These are phyloP conservation scores for Seriola quinqueradiata DNA, from an alignment of 2,113 vertebrate species.

Conservation along the genomic window DNA sequence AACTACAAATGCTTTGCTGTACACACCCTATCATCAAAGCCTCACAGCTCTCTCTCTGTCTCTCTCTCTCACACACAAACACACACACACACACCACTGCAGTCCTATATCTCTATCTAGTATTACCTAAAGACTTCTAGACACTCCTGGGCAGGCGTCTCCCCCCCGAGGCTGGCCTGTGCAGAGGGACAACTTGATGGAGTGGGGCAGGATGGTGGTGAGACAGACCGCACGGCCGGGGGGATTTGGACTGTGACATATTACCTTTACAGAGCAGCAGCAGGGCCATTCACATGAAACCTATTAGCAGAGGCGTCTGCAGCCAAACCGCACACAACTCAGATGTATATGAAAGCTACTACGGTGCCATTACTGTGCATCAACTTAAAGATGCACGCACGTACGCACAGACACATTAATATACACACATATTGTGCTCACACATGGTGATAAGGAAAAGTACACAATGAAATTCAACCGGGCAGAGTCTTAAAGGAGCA, in stretches of 20 bases:
- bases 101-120: slow-evolving; percentile 61
- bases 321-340: slow-evolving; percentile 50
- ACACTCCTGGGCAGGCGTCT: slow-evolving; percentile 58
- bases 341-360: slow-evolving; percentile 37
- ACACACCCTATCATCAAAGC: slow-evolving; percentile 42
- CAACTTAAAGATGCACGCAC: slow-evolving; percentile 1
- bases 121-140: slow-evolving; percentile 72
- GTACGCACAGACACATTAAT: background rate
- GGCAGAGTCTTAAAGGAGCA: background rate
- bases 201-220: slow-evolving; percentile 73
- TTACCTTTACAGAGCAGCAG: slow-evolving; percentile 76
- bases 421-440: background rate
- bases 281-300: slow-evolving; percentile 75
- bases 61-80: background rate
- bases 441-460: background rate
- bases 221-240: slow-evolving; percentile 71
- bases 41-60: slow-evolving; percentile 4
- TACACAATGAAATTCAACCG: background rate
- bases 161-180: slow-evolving; percentile 59
- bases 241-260: slow-evolving; percentile 81
- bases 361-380: slow-evolving; percentile 2
- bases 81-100: slow-evolving; percentile 16
- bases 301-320: slow-evolving; percentile 75
- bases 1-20: slow-evolving; percentile 37
- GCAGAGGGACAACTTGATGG: slow-evolving; percentile 78